Evolutionary conservation across 2,888 invertebrate species (phyloP).

Genomic region (Tetragonula carbonaria): DNA sequence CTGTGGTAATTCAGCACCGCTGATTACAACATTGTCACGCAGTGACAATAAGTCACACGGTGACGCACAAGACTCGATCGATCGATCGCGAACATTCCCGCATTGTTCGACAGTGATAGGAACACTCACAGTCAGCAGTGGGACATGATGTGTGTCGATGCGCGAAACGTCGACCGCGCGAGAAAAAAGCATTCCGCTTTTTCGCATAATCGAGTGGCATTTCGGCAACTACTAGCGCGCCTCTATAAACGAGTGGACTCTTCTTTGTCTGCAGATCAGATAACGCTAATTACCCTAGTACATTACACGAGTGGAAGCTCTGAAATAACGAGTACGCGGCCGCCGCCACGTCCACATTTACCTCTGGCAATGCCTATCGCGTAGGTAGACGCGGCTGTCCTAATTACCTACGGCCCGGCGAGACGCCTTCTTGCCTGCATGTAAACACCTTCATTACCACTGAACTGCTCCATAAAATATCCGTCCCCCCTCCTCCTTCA

Average conservation of each 20-base stretch:
- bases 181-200: conserved; percentile 18
- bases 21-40: too few species aligned
- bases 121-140: too few species aligned
- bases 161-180: neutral
- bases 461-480: conserved; percentile 72
- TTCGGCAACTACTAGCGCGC: conserved; percentile 39
- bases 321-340: conserved; percentile 67
- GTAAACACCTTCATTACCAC: conserved; percentile 67
- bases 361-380: conserved; percentile 70
- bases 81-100: neutral
- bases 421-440: conserved; percentile 70
- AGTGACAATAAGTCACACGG: too few species aligned
- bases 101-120: neutral
- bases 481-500: conserved; percentile 14
- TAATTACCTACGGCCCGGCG: conserved; percentile 70
- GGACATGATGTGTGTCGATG: neutral
- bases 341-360: conserved; percentile 55
- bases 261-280: conserved; percentile 65
- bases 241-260: conserved; percentile 58
- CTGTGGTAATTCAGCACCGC: neutral
- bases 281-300: conserved; percentile 70
- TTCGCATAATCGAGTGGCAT: conserved; percentile 53
- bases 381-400: conserved; percentile 67
- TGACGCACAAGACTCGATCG: conserved; percentile 10
- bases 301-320: conserved; percentile 54